These are phyloP conservation scores for Thermophis baileyi DNA, from an alignment of 2,113 vertebrate genomes.

Conservation along the genomic window DNA sequence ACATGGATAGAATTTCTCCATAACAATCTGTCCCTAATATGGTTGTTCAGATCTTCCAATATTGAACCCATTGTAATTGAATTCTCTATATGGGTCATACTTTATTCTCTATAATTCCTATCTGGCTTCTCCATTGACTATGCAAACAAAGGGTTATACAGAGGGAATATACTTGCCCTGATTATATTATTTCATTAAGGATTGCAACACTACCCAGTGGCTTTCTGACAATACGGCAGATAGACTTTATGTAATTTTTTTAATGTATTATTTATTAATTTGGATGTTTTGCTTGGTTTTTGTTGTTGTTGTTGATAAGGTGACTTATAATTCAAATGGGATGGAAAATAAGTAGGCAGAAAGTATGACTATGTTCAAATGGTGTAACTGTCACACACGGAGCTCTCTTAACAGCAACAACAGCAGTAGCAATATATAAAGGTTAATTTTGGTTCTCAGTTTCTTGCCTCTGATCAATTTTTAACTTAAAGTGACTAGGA, in stretches of 20 bases:
- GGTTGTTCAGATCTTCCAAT: neutral
- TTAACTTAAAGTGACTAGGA: neutral
- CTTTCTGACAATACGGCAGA: neutral
- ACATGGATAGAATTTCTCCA: too few species aligned
- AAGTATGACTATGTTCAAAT: neutral
- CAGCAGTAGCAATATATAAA: neutral
- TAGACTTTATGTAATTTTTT: neutral
- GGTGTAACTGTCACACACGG: neutral
- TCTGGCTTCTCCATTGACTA: neutral
- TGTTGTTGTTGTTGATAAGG: neutral
- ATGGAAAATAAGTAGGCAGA: neutral
- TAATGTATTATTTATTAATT: neutral
- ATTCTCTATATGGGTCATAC: neutral
- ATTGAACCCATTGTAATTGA: neutral
- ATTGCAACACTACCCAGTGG: neutral
- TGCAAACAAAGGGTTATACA: neutral
- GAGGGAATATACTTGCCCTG: neutral
- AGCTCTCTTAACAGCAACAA: neutral
- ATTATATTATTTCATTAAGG: neutral
- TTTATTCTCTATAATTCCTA: neutral
- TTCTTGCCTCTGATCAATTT: neutral
- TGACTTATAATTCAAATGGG: neutral
- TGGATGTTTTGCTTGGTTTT: neutral
- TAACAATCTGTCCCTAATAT: too few species aligned
- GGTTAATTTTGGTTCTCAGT: neutral